Evolutionary conservation across 2,113 vertebrate genomes (phyloP).

Genomic region (Percina caprodes): DNA sequence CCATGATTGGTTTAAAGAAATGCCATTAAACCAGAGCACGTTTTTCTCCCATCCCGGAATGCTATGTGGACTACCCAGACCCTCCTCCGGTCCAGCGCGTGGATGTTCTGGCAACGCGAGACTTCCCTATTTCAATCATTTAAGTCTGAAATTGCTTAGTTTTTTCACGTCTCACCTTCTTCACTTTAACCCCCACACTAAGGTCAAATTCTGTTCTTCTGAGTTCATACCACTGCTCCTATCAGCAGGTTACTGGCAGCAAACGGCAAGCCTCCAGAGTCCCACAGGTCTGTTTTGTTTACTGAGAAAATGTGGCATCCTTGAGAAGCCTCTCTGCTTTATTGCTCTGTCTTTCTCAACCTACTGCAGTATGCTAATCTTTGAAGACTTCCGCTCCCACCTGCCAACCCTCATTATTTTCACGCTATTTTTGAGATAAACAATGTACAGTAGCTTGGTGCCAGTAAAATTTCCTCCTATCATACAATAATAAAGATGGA

Average conservation of each 20-base stretch:
- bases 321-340: slow-evolving; percentile 60
- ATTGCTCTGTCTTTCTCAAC: slow-evolving; percentile 64
- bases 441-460: slow-evolving; percentile 61
- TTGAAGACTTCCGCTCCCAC: slow-evolving; percentile 68
- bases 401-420: slow-evolving; percentile 79
- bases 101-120: too few species aligned
- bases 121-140: not conserved
- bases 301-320: slow-evolving; percentile 63
- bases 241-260: slow-evolving; percentile 55
- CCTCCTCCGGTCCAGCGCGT: too few species aligned
- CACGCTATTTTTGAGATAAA: slow-evolving; percentile 74
- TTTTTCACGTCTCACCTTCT: not conserved
- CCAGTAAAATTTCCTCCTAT: slow-evolving; percentile 52
- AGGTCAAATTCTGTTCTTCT: slow-evolving; percentile 9
- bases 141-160: not conserved
- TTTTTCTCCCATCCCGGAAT: too few species aligned
- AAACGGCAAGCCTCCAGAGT: slow-evolving; percentile 22
- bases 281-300: slow-evolving; percentile 66
- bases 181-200: not conserved
- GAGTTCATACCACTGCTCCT: slow-evolving; percentile 11
- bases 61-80: too few species aligned
- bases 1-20: too few species aligned
- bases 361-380: slow-evolving; percentile 67
- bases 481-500: slow-evolving; percentile 55
- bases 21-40: too few species aligned